phyloP scores from a whole-genome alignment of 2,888 invertebrate species.

The Caenorhabditis sp. region DNA sequence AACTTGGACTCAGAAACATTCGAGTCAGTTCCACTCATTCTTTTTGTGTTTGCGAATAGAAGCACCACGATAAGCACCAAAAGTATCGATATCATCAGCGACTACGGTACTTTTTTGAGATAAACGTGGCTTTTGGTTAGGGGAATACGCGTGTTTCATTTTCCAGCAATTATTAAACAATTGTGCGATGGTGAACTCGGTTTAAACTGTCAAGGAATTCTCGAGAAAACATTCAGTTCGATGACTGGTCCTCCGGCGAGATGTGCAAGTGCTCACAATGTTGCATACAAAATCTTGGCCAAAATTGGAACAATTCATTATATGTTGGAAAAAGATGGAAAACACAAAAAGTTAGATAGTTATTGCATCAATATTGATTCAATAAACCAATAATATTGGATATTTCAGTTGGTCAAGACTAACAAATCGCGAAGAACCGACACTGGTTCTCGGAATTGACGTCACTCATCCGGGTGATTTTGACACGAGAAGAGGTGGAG shows the following conservation, averaged over 20 bases:
- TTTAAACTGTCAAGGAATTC: background rate
- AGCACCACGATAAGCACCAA: background rate
- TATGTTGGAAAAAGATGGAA: background rate
- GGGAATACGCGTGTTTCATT: background rate
- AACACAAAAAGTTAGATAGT: background rate
- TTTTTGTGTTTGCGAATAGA: background rate
- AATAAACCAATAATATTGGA: no score
- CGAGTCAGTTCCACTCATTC: background rate
- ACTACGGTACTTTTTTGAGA: no score
- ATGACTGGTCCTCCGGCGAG: background rate
- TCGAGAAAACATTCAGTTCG: background rate
- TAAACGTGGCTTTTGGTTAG: no score
- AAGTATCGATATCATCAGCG: background rate
- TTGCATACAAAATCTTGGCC: background rate
- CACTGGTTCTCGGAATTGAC: conserved; percentile 85
- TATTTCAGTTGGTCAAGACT: background rate
- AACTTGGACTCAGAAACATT: no score
- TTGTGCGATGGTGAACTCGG: background rate
- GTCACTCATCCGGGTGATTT: conserved; percentile 90
- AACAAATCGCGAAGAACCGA: conserved; percentile 55
- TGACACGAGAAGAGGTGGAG: conserved; percentile 72
- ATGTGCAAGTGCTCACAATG: background rate
- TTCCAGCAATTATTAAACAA: background rate
- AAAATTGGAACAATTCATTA: conserved; percentile 1
- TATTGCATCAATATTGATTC: no score